Conservation (phyloP, 2,888 invertebrate species). For the Ophioninae sp. region DNA sequence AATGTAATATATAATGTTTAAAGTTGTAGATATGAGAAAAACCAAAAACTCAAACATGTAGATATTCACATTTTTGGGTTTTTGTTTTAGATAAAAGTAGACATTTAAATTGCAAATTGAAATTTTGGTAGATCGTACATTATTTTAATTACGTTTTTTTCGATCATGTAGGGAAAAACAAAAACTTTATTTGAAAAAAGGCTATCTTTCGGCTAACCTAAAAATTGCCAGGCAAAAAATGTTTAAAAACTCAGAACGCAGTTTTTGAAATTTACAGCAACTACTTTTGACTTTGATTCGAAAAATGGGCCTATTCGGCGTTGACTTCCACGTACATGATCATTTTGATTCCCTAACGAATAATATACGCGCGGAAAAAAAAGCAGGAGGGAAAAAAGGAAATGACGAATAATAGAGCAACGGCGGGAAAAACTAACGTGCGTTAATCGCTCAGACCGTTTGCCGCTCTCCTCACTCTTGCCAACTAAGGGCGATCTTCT, state of each 20-base stretch:
- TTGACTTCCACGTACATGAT: constrained; percentile 3
- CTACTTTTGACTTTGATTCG: not conserved
- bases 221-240: not conserved
- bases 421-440: constrained; percentile 65
- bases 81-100: too few relatives aligned
- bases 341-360: constrained; percentile 32
- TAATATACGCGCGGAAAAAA: not conserved
- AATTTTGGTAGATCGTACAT: too few relatives aligned
- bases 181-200: not conserved
- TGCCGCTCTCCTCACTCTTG: constrained; percentile 27
- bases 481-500: constrained; percentile 40
- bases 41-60: too few relatives aligned
- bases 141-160: too few relatives aligned
- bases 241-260: not conserved
- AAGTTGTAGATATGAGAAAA: too few relatives aligned
- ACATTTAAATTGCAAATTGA: too few relatives aligned
- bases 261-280: not conserved
- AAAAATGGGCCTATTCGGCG: not conserved
- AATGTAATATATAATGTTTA: too few relatives aligned
- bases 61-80: too few relatives aligned
- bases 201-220: not conserved
- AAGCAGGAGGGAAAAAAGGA: constrained; percentile 22
- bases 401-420: constrained; percentile 31
- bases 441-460: constrained; percentile 63
- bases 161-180: not conserved